Base-by-base conservation (phyloP, 2,888 invertebrate genomes). In the Lasioglossum leucozonium region DNA sequence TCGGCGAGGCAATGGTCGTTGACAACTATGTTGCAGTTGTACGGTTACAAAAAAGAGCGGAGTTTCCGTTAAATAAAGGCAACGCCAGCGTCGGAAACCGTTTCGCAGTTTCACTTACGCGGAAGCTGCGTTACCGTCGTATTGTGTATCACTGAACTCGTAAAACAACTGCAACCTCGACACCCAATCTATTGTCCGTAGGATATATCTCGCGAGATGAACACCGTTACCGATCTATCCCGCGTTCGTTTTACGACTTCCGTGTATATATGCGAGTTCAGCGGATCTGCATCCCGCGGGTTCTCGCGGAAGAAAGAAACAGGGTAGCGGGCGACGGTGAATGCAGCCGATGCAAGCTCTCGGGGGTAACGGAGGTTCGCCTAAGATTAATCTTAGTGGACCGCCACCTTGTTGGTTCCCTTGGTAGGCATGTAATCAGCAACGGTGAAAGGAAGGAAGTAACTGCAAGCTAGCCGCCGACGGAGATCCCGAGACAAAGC, bases 321-420 rank as follows among this genome's bases (percentile, higher is more conserved):
- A 22, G 18, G 81, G 47, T 72, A 79, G n/a, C 10, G 18, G 79
- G 30, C 30, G 76, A 84, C 18, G 30, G 81, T 81, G 82, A 89
- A 85, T 89, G 76, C 77, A 83, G 67, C 84, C 78, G 86, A 88
- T 86, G 89, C 0, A 88, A 86, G 78, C 78, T 84, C 80, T n/a
- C 72, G 78, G 71, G 85, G 77, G 81, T 80, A 86, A 85, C 82
- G 84, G 65, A n/a, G n/a, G 79, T 30, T 78, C 62, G 81, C 74
- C 69, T 18, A 81, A 84, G 85, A 89, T 89, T 89, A 89, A 89
- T 89, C 82, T 85, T 78, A 62, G 85, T 40, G 72, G 87, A 77
- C 82, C 80, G 73, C 67, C 77, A 77, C 76, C 74, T 84, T 71
- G 78, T 77, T 76, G 75, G 84, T 58, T 80, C 77, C 82, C 72